Evolutionary conservation across 2,797 vertebrate species (phyloP), one percentile per base, ranked within the genome.

Genomic region (Salarias fasciatus): DNA sequence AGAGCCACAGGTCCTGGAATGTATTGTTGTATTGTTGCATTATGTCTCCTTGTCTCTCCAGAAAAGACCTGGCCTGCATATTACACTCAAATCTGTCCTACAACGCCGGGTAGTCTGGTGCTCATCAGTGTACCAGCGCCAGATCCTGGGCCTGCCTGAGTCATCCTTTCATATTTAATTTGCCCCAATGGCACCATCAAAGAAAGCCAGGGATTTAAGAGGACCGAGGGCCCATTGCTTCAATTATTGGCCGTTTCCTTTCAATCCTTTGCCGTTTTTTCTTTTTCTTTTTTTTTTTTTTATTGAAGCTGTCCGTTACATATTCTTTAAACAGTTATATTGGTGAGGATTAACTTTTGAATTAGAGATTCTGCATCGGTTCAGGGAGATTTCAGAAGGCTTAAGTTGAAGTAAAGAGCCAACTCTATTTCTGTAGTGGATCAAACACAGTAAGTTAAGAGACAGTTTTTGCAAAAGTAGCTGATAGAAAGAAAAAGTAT

Each of bases 21-120:
- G 15, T 48, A 33, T 62, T 31, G 68, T 77, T 53, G 54, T 55
- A 30, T 73, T 56, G 41, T 66, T 57, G 43, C 49, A 60, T 52
- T 41, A 47, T 51, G 40, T 68, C 61, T 45, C 56, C 63, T 65
- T 81, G 67, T 71, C 59, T 40, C 60, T 55, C 58, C 56, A 75
- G 64, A 71, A 53, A 15, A 44, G 65, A 63, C 63, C 51, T 47
- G 75, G 65, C 41, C 77, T 75, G 75, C 71, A 84, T 80, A 65
- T 71, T 70, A 83, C 63, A 79, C 37, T 58, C 64, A 45, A 43
- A 63, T 46, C 60, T 47, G 65, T 72, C 54, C 60, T 7, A 35
- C 29, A 51, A 57, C 61, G 45, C 63, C 33, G 69, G 37, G 55
- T 70, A 30, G 73, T 59, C 67, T 69, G 80, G 38, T 64, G 52